These are phyloP conservation scores for Myrmecophaga tridactyla DNA, from an alignment of 2,113 vertebrate species.

Conservation along the genomic window DNA sequence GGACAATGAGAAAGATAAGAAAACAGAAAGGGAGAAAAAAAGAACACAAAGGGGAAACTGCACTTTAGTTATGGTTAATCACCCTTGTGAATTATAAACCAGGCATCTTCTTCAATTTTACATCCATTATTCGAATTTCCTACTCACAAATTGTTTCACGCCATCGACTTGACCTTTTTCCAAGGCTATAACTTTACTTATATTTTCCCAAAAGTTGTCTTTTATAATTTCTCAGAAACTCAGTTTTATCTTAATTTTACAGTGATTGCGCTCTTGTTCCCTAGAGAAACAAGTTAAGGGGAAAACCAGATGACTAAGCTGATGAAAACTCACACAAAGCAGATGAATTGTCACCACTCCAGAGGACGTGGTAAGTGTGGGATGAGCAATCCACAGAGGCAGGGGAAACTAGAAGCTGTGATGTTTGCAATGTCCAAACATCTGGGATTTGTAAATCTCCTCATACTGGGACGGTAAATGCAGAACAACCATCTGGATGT, in stretches of 20 bases:
- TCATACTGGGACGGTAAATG: not conserved
- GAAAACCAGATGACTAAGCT: not conserved
- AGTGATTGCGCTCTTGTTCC: conserved; percentile 13
- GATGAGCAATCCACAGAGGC: not conserved
- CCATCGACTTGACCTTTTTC: not conserved
- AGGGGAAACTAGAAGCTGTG: fast-evolving
- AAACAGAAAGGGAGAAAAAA: not conserved
- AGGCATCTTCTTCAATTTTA: not conserved
- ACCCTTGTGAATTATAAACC: not conserved
- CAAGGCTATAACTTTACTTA: conserved; percentile 26
- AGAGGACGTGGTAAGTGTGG: not conserved
- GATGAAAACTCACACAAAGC: not conserved
- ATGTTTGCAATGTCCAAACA: fast-evolving
- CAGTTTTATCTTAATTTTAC: conserved; percentile 26
- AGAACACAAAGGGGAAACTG: not conserved
- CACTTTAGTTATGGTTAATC: not conserved
- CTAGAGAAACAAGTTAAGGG: not conserved
- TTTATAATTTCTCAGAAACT: conserved; percentile 42
- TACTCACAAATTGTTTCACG: not conserved
- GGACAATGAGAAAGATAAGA: not conserved
- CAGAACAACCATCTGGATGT: not conserved
- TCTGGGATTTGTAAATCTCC: not conserved
- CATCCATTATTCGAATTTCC: not conserved
- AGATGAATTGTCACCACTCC: fast-evolving
- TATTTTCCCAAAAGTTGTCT: conserved; percentile 19